Evolutionary conservation across 2,888 invertebrate genomes (phyloP).

Genomic region (Aphidius colemani): DNA sequence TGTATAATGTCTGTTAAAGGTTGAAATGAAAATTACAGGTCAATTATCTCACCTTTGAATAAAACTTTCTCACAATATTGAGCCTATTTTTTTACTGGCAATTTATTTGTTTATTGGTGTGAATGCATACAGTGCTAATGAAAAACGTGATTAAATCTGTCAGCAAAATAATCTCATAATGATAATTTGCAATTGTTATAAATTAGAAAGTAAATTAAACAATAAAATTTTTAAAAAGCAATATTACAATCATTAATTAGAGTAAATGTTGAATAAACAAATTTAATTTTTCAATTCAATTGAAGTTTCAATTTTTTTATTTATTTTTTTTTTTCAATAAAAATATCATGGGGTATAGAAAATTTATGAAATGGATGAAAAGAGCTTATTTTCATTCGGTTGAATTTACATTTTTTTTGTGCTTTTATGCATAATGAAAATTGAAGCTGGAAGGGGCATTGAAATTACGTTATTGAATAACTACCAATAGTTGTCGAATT

Average conservation of each 20-base stretch:
- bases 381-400: too few relatives aligned
- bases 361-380: too few relatives aligned
- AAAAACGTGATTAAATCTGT: slow-evolving; percentile 27
- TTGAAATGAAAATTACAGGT: too few relatives aligned
- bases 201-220: slow-evolving; percentile 24
- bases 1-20: slow-evolving; percentile 1
- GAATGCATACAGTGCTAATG: too few relatives aligned
- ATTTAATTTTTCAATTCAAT: neutral
- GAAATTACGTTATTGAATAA: slow-evolving; percentile 41
- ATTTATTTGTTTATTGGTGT: too few relatives aligned
- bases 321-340: neutral
- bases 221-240: slow-evolving; percentile 1
- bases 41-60: too few relatives aligned
- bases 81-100: too few relatives aligned
- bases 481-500: slow-evolving; percentile 37
- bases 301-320: neutral
- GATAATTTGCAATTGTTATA: slow-evolving; percentile 16
- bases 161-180: slow-evolving; percentile 26
- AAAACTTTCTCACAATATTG: too few relatives aligned
- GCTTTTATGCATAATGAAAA: neutral
- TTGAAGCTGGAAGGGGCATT: slow-evolving; percentile 1
- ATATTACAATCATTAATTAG: slow-evolving; percentile 3
- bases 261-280: slow-evolving; percentile 1
- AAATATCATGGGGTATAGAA: neutral
- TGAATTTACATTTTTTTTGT: too few relatives aligned